phyloP scores from a whole-genome alignment of 2,888 invertebrate genomes.

The Anodontia alba region DNA sequence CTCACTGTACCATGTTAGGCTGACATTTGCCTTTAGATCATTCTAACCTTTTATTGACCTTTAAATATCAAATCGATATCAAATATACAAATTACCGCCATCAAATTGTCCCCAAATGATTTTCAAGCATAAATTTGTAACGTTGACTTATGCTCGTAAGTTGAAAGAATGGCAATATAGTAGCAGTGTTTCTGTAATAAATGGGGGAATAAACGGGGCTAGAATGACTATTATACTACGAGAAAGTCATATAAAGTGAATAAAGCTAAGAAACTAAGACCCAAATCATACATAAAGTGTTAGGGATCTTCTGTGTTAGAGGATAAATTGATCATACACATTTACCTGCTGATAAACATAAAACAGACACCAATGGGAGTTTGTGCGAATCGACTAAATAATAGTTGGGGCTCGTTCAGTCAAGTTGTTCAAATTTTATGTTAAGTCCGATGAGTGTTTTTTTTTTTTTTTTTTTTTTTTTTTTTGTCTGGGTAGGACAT shows the following conservation, averaged over 20 bases:
- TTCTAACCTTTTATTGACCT: not conserved
- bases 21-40: not conserved
- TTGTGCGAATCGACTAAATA: too few species aligned
- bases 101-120: slow-evolving; percentile 13
- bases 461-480: too few species aligned
- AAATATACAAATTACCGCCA: slow-evolving; percentile 16
- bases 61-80: slow-evolving; percentile 17
- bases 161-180: slow-evolving; percentile 10
- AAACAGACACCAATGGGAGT: not conserved
- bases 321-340: not conserved
- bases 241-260: slow-evolving; percentile 45
- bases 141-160: slow-evolving; percentile 6
- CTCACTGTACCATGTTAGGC: not conserved
- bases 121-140: not conserved
- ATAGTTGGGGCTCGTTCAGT: too few species aligned
- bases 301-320: not conserved
- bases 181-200: slow-evolving; percentile 26
- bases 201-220: slow-evolving; percentile 43
- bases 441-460: too few species aligned
- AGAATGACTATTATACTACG: slow-evolving; percentile 45
- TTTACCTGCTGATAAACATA: slow-evolving; percentile 1
- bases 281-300: slow-evolving; percentile 36
- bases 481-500: too few species aligned
- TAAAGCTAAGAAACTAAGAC: slow-evolving; percentile 40
- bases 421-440: too few species aligned